Evolutionary conservation across 2,797 vertebrate genomes (phyloP).

Genomic region (Crocidura indochinensis): DNA sequence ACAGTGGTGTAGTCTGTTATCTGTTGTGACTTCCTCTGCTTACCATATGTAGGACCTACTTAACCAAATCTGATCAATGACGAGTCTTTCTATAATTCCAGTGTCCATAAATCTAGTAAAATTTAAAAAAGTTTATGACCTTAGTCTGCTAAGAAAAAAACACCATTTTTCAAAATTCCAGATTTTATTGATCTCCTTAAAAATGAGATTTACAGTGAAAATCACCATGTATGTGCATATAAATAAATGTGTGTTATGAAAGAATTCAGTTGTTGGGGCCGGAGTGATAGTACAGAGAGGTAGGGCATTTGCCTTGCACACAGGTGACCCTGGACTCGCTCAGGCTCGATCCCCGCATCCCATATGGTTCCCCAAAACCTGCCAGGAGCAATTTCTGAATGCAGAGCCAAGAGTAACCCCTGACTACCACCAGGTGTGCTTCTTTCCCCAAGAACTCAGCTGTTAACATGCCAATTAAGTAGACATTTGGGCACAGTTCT

Average conservation of each 20-base stretch:
- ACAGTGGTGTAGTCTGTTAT: constrained; percentile 35
- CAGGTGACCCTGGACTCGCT: no score
- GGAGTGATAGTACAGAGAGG: no score
- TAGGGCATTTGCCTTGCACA: no score
- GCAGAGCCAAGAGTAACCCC: no score
- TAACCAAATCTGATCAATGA: constrained; percentile 7
- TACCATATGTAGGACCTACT: constrained; percentile 7
- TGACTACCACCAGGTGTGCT: no score
- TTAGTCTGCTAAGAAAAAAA: constrained; percentile 35
- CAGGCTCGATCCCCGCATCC: no score
- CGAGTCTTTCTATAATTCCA: constrained; percentile 41
- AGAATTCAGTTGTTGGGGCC: neutral
- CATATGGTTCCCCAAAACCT: no score
- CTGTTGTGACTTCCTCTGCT: constrained; percentile 3
- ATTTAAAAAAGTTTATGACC: constrained; percentile 37
- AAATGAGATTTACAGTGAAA: constrained; percentile 28
- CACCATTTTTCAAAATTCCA: constrained; percentile 55
- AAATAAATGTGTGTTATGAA: neutral
- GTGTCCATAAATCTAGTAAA: neutral
- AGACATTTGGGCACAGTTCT: neutral
- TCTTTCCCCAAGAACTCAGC: neutral
- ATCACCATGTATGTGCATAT: neutral
- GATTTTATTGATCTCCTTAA: constrained; percentile 57
- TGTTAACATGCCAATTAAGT: neutral
- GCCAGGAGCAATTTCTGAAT: no score